Conservation (phyloP, 2,888 invertebrate genomes). For the Aporophyla lueneburgensis region DNA sequence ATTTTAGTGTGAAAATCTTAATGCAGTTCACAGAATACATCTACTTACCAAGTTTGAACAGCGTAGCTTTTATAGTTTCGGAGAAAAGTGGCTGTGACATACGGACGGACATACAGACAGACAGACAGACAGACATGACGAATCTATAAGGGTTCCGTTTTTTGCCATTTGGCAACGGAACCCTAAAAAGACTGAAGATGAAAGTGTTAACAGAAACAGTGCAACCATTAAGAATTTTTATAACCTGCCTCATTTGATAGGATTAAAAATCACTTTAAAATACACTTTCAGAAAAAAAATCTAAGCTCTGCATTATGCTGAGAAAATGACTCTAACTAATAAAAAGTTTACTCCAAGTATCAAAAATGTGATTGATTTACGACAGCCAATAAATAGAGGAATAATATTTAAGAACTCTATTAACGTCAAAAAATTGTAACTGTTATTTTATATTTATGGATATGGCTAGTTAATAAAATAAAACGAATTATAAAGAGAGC, state of each 20-base stretch:
- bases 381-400: slow-evolving; percentile 40
- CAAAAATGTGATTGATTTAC: slow-evolving; percentile 51
- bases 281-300: neutral
- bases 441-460: slow-evolving; percentile 57
- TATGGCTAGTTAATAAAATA: slow-evolving; percentile 48
- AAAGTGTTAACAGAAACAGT: too few species aligned
- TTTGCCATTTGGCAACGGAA: too few species aligned
- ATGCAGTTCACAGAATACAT: too few species aligned
- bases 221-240: neutral
- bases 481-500: slow-evolving; percentile 24
- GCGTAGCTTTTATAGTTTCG: too few species aligned
- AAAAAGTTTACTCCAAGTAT: neutral
- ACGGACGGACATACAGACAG: too few species aligned
- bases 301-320: neutral
- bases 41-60: too few species aligned
- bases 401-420: slow-evolving; percentile 55
- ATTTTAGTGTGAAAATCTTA: too few species aligned
- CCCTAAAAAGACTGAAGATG: neutral
- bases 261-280: neutral
- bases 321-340: slow-evolving; percentile 4
- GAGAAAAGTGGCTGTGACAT: too few species aligned
- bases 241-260: neutral
- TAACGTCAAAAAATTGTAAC: slow-evolving; percentile 41
- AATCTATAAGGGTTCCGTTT: too few species aligned
- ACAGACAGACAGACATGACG: too few species aligned